phyloP scores from a whole-genome alignment of 2,888 invertebrate genomes.

The Drosophila affinis region DNA sequence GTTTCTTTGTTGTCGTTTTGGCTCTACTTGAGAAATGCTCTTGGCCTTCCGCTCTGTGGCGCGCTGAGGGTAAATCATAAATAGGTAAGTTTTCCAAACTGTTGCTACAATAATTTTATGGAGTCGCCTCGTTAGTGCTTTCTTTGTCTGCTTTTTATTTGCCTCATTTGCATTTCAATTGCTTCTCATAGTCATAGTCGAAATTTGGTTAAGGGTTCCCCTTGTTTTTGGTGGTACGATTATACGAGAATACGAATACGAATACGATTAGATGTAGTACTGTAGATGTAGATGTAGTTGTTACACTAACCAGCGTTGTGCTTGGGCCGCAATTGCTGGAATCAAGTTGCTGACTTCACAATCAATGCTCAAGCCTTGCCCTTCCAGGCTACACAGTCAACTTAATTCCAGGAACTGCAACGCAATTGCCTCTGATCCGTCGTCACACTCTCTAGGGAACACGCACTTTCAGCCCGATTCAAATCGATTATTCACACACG shows the following conservation, averaged over 20 bases:
- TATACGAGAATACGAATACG: too few species aligned
- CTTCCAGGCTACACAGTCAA: constrained; percentile 84
- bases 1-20: constrained; percentile 14
- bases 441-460: background rate
- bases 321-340: constrained; percentile 83
- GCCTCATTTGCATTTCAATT: constrained; percentile 33
- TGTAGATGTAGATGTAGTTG: background rate
- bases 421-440: constrained; percentile 57
- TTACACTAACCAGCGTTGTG: constrained; percentile 51
- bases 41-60: constrained; percentile 24
- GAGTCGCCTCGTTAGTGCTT: constrained; percentile 7
- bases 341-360: constrained; percentile 84
- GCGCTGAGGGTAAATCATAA: constrained; percentile 34
- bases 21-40: constrained; percentile 30
- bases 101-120: constrained; percentile 23
- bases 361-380: constrained; percentile 80
- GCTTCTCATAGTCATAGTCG: constrained; percentile 33
- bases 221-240: constrained; percentile 5
- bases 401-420: constrained; percentile 84
- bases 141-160: constrained; percentile 15
- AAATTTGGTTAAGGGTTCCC: constrained; percentile 15
- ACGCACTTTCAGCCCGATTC: constrained; percentile 6
- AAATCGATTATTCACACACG: background rate
- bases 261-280: background rate
- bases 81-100: constrained; percentile 27